These are phyloP conservation scores for Nestor notabilis DNA, from an alignment of 2,113 vertebrate genomes.

Conservation along the genomic window DNA sequence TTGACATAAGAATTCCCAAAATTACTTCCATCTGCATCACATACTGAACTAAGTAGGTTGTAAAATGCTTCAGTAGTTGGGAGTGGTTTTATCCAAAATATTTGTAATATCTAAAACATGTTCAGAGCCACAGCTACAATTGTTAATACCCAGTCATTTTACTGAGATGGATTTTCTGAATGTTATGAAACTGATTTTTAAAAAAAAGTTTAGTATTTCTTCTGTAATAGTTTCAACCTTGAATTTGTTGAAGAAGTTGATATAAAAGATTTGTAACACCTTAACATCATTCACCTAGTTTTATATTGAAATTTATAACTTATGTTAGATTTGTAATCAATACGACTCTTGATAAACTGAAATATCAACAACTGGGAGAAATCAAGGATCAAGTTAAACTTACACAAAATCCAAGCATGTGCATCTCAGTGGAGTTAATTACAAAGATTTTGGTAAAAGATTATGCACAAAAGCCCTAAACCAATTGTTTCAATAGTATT, in stretches of 20 bases:
- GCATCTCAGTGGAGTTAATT: not conserved
- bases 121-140: not conserved
- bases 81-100: not conserved
- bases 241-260: not conserved
- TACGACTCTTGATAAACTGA: not conserved
- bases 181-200: not conserved
- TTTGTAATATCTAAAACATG: not conserved
- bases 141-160: not conserved
- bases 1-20: not conserved
- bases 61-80: not conserved
- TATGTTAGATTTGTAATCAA: not conserved
- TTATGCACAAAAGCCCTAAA: not conserved
- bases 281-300: not conserved
- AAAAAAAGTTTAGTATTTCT: not conserved
- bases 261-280: not conserved
- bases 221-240: not conserved
- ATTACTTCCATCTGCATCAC: not conserved
- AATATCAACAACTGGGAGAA: not conserved
- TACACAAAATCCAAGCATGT: not conserved
- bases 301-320: not conserved
- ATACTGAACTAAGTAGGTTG: not conserved
- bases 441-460: not conserved
- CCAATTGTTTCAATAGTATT: not conserved
- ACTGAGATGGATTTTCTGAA: not conserved
- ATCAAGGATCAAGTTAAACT: not conserved